Conservation (phyloP, 2,797 vertebrate species). For the Mus caroli region DNA sequence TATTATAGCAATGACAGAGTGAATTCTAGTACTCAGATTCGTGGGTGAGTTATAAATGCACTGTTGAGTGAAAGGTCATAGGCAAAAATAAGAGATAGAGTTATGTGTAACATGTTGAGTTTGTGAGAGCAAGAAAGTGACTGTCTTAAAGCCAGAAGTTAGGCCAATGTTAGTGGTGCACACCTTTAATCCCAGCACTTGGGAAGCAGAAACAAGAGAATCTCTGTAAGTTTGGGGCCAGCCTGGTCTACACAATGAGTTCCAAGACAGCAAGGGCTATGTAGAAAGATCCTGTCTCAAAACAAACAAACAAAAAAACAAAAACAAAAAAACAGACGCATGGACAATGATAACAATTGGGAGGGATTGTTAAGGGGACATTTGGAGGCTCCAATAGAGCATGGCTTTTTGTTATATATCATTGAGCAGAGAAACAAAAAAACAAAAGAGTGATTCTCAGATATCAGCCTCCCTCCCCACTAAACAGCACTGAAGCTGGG, state of each 20-base stretch:
- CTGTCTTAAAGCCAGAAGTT: conserved; percentile 19
- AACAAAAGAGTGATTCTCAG: neutral
- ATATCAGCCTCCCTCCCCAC: neutral
- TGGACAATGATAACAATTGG: neutral
- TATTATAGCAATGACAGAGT: neutral
- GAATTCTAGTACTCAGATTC: neutral
- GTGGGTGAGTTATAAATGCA: neutral
- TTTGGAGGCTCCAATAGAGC: neutral
- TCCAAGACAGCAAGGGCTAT: neutral
- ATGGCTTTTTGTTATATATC: neutral
- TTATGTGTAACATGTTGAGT: neutral
- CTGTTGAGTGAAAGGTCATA: neutral
- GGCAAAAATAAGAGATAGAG: neutral
- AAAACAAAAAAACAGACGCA: neutral
- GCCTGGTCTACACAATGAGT: neutral
- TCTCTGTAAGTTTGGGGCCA: neutral
- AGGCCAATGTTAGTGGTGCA: neutral
- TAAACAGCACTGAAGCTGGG: neutral
- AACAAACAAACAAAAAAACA: neutral
- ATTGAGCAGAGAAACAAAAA: neutral
- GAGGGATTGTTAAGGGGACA: neutral
- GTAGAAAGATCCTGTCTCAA: neutral
- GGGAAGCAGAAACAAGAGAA: neutral
- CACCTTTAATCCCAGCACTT: neutral
- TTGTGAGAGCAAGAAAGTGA: conserved; percentile 29